Evolutionary conservation across 2,888 invertebrate species (phyloP), one percentile per base, ranked within the genome.

Genomic region (Galerucella nymphaeae): DNA sequence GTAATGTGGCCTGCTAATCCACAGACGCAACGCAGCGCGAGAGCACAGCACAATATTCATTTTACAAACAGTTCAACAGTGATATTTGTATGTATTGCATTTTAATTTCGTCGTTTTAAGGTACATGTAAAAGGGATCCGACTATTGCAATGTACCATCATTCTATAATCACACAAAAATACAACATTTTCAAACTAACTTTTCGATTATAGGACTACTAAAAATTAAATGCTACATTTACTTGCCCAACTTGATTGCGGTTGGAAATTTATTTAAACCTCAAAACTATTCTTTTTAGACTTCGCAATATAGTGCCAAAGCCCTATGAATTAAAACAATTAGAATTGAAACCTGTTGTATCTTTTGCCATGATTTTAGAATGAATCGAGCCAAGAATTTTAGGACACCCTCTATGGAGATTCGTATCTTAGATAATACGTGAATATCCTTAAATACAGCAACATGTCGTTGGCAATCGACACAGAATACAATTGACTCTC

Each of bases 401-500:
- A 53, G 53, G 9, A 53, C 18, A 53, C 16, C 53, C 53, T 53
- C 18, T 53, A 53, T 53, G 10, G 18, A 16, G 18, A 53, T 53
- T 53, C 10, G 53, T 53, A 59, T 59, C n/a, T 30, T 62, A 11
- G 11, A 48, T 57, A 67, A 64, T 72, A 73, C 67, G 58, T 70
- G 71, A 64, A 70, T 68, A 55, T 30, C 70, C 62, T 71, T 45
- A n/a, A 53, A 61, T 73, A 72, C 53, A 1, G 50, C 50, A 70
- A 73, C 73, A 79, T 78, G 80, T 81, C 78, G 83, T 80, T 84
- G 85, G 85, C 84, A 81, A 81, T 84, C 83, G 83, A 84, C 86
- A 85, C 84, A 86, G 83, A 86, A 85, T 86, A 86, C 85, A 86
- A 82, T 84, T 85, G 83, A 85, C 85, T 85, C 86, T 84, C 83